phyloP scores from a whole-genome alignment of 2,888 invertebrate genomes.

The Serrognathus titanus region DNA sequence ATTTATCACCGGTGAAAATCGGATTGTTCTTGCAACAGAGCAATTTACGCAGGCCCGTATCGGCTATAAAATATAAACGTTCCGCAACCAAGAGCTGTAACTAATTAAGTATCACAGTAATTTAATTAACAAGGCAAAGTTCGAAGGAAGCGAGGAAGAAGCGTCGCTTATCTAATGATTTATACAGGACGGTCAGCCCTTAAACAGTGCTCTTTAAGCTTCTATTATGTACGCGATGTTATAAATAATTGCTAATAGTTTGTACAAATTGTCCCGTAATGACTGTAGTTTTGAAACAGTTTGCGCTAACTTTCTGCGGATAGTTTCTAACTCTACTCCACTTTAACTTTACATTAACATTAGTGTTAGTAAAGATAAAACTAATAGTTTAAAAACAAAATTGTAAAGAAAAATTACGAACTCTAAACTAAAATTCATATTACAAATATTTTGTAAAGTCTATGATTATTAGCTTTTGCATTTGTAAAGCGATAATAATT shows the following conservation, averaged over 20 bases:
- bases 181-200: constrained; percentile 38
- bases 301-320: background rate
- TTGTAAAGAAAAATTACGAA: too few relatives aligned
- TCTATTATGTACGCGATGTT: constrained; percentile 34
- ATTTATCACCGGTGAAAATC: too few relatives aligned
- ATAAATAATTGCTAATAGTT: constrained; percentile 37
- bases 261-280: constrained; percentile 35
- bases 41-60: background rate
- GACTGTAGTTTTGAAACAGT: constrained; percentile 27
- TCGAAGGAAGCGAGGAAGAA: constrained; percentile 28
- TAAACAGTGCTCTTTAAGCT: constrained; percentile 38
- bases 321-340: background rate
- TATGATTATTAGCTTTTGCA: too few relatives aligned
- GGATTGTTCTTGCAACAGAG: background rate
- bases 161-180: constrained; percentile 40
- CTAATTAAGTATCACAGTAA: constrained; percentile 42
- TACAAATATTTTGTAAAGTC: too few relatives aligned
- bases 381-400: too few relatives aligned
- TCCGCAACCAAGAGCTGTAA: constrained; percentile 30
- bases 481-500: too few relatives aligned
- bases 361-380: too few relatives aligned
- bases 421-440: too few relatives aligned
- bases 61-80: constrained; percentile 23
- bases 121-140: constrained; percentile 42
- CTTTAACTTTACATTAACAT: too few relatives aligned